Base-by-base conservation (phyloP, 2,113 vertebrate species). In the Rhabdornis inornatus region DNA sequence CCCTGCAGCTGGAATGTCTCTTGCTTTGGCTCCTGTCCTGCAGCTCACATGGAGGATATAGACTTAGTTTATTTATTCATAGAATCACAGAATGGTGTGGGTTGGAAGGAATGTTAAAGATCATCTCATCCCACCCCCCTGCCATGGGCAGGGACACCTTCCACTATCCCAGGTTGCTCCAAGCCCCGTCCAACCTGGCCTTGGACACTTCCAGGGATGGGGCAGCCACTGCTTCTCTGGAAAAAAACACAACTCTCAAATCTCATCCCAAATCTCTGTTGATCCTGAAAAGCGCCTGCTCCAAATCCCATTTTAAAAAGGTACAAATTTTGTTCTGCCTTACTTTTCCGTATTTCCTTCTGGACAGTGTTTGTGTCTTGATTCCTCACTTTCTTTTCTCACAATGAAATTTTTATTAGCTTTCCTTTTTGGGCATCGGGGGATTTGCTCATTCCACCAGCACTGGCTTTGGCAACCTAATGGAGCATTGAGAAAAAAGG, bases 141-240 rank as follows among this genome's bases (percentile, higher is more conserved):
- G 45, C 22, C 39, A 6, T 5, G 17, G 25, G 8, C 60, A 66
- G 66, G 30, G 45, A 42, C 40, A 44, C 19, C 22, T 81, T 40
- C 35, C 53, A 47, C 45, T 28, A 2, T 0, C 15, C 53, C 74
- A 42, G 31, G 3, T 7, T 47, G 9, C 6, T 60, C 68, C 40
- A 40, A 66, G 3, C 15, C 7, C 10, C 0, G 0, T 42, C 35
- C 39, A 75, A 0, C 9, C 22, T 80, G 75, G 9, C 35, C 45
- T 61, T 49, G 60, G 4, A 42, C 47, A 21, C 15, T 74, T 40
- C 25, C 33, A 80, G 6, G 10, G 52, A 27, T 31, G 10, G 21
- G 11, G 5, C 27, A 53, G 35, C 15, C 21, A 40, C 52, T 35
- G 16, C n/a, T 55, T 35, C 2, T 20, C 13, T 55, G 47, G 39